Base-by-base conservation (phyloP, 2,113 vertebrate species). In the Hylia prasina region DNA sequence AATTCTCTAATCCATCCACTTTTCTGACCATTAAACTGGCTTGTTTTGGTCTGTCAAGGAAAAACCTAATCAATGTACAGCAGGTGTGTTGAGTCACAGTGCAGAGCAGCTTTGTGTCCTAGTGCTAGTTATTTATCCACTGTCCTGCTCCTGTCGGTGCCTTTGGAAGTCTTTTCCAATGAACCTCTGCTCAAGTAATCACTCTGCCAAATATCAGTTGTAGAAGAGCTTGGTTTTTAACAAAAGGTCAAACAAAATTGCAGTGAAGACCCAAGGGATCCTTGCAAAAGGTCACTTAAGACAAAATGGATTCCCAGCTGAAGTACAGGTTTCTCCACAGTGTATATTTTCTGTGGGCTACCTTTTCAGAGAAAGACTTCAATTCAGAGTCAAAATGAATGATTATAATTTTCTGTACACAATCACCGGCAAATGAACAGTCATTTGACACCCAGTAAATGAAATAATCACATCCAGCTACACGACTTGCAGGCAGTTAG, bases 211-310 rank as follows among this genome's bases (percentile, higher is more conserved):
- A 96, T 90, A 97, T 37, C 93, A 92, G 88, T 81, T 86, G 79
- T 73, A 37, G 68, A 86, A 93, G 68, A 95, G 88, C 79, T 69
- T 81, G 68, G 82, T 64, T 96, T 95, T 93, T 87, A 94, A 79
- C 72, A 89, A 96, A 96, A 96, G 94, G 92, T 93, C 94, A 93
- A 83, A 92, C 68, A 94, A 97, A 96, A 96, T 95, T 96, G 92
- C 93, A 92, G 9, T 48, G 64, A 78, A 90, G 94, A 44, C 95
- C 76, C 90, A 22, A 9, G 88, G 56, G 90, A 93, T 81, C 48
- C 82, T 82, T 81, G 28, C 37, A 71, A 97, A 97, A 97, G 94
- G 93, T 96, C 92, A 78, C 79, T 89, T 83, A 82, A 81, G 79
- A 94, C 39, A 92, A 72, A 95, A 61, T 10, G 8, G 64, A 64